Evolutionary conservation across 2,888 invertebrate genomes (phyloP), one percentile per base, ranked within the genome.

Genomic region (Chaitophorus viminalis): DNA sequence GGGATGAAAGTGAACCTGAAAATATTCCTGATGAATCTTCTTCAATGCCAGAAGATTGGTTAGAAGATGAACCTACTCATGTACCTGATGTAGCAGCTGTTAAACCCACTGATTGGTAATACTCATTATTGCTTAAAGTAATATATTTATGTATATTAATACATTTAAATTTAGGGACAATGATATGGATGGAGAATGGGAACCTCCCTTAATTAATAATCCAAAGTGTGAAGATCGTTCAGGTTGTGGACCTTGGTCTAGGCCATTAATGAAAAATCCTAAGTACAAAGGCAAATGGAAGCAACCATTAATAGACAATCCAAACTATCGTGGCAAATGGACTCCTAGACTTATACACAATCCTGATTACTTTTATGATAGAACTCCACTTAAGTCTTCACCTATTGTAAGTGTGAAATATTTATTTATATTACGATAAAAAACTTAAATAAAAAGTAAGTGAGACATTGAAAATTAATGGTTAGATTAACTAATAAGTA

Each of bases 151-250:
- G 8, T 36, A 21, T 74, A 21, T 52, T 21, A 72, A 60, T 39
- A 29, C 4, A 25, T 81, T 78, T 76, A 14, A 60, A 89, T 68
- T 89, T 90, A 93, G 93, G 98, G 99, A 99, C 92, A 94, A 95
- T 31, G 98, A 99, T 90, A 99, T 99, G 95, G 99, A 99, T 92
- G 99, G 99, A 1, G 96, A 96, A 91, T 99, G 99, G 99, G 99
- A 99, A 92, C 95, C 99, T 8, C 97, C 99, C 0, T 93, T 97
- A 87, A 94, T 99, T 54, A 95, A 95, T 90, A 99, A 99, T 93
- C 97, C 98, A 0, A 93, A 93, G 6, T 99, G 99, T 91, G 93
- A 93, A 90, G 92, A 93, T 77, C 95, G 94, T 11, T 93, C 95
- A 4, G 99, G 99, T 25, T 99, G 99, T 92, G 99, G 99, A 0